Conservation (phyloP, 2,797 vertebrate genomes). For the Atherinosoma microstoma region DNA sequence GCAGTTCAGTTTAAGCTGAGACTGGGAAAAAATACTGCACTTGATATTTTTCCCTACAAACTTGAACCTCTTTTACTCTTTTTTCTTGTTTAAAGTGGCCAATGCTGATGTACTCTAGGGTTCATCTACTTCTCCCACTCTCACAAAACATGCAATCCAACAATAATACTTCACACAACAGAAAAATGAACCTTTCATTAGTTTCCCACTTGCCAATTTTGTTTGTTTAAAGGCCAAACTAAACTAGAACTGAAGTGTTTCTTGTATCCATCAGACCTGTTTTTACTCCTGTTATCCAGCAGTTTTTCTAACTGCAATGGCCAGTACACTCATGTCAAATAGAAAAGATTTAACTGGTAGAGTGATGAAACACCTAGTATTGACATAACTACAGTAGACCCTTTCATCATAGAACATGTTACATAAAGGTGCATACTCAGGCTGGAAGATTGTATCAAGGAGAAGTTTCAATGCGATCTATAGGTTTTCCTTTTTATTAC, state of each 20-base stretch:
- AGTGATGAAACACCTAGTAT: too few relatives aligned
- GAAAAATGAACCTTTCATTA: not conserved
- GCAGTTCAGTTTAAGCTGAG: slow-evolving; percentile 1
- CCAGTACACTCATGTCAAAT: not conserved
- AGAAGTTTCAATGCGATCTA: too few relatives aligned
- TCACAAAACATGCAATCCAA: not conserved
- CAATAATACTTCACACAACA: not conserved
- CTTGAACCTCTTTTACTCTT: not conserved
- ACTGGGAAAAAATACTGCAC: not conserved
- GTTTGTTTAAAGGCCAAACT: not conserved
- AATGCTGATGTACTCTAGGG: not conserved
- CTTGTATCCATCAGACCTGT: not conserved
- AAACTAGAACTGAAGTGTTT: not conserved
- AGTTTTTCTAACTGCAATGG: not conserved
- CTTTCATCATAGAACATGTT: too few relatives aligned
- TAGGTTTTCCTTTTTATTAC: too few relatives aligned
- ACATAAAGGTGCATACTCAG: too few relatives aligned
- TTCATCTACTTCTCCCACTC: not conserved
- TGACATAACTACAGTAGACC: too few relatives aligned
- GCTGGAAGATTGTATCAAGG: too few relatives aligned
- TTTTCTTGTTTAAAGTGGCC: too few relatives aligned
- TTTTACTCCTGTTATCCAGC: not conserved
- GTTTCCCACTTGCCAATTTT: not conserved
- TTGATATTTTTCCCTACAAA: slow-evolving; percentile 1
- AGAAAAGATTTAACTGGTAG: not conserved